Percentiles rank a stretch among this genome's conserved stretches.
Conservation (phyloP, 2,797 vertebrate genomes). For the Helicolenus hilgendorfi region DNA sequence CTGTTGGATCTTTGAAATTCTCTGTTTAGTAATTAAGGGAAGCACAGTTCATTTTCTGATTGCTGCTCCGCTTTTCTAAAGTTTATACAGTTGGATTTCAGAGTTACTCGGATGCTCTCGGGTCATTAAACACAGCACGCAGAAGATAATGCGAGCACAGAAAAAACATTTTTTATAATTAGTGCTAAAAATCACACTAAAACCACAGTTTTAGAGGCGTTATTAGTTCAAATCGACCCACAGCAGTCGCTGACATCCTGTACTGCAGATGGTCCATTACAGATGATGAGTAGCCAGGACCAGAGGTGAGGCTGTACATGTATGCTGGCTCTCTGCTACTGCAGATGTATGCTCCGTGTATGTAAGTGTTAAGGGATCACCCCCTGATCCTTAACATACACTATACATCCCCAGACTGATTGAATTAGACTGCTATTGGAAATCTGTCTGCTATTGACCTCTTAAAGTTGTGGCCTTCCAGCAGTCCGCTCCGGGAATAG, state of each 20-base stretch:
- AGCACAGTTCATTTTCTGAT: neutral
- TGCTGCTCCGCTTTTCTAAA: constrained; percentile 7
- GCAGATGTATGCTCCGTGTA: neutral
- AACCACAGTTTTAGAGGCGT: neutral
- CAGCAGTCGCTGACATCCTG: neutral
- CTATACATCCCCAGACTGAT: constrained; percentile 49
- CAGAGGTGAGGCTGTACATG: neutral
- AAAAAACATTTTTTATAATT: neutral
- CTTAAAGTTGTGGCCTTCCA: constrained; percentile 74
- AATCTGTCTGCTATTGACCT: constrained; percentile 75
- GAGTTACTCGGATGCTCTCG: neutral
- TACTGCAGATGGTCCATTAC: neutral
- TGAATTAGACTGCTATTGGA: constrained; percentile 75
- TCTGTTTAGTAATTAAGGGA: neutral
- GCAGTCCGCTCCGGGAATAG: constrained; percentile 56
- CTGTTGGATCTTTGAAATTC: neutral
- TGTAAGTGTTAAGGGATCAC: constrained; percentile 1
- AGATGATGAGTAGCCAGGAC: neutral
- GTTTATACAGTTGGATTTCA: neutral
- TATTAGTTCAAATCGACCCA: neutral
- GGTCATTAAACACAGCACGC: constrained; percentile 24
- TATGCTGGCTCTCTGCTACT: neutral
- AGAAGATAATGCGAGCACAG: neutral
- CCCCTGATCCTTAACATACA: constrained; percentile 21
- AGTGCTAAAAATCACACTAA: neutral